A percentile compares a stretch with the other conserved stretches of the same genome.
phyloP scores from a whole-genome alignment of 2,113 vertebrate species.

The Alligator mississippiensis region DNA sequence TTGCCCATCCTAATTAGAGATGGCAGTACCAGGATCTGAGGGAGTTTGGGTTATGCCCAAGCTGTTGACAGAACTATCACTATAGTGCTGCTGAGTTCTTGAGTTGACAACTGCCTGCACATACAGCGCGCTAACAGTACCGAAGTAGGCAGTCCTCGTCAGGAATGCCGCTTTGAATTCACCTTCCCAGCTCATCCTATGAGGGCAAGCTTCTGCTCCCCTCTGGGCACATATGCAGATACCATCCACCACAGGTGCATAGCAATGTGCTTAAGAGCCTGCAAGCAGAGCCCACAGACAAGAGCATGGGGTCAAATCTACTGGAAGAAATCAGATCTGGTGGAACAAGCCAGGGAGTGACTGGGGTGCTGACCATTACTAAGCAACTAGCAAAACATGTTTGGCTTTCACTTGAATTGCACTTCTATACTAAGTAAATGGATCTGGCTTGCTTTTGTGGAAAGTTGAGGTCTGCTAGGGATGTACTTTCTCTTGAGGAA shows the following conservation, averaged over 20 bases:
- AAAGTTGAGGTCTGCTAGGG: no score
- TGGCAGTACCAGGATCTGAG: no score
- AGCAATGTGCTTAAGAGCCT: background rate
- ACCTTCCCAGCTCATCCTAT: background rate
- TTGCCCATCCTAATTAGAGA: background rate
- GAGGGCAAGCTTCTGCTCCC: background rate
- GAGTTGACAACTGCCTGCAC: background rate
- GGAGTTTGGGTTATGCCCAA: background rate
- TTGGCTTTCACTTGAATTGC: background rate
- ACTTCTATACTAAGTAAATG: background rate
- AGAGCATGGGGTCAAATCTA: fast-evolving
- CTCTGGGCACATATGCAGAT: background rate
- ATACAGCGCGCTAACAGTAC: background rate
- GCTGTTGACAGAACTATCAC: no score
- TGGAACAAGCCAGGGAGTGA: background rate
- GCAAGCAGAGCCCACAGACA: no score
- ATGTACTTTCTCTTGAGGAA: background rate
- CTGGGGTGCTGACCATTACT: no score
- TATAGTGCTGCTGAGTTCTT: background rate
- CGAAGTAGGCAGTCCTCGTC: background rate
- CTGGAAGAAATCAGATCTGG: no score
- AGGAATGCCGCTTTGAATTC: background rate
- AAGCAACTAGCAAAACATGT: no score
- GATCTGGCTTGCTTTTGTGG: background rate
- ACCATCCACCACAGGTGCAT: background rate